phyloP scores from a whole-genome alignment of 2,888 invertebrate species.

The Himalopsyche kuldschensis region DNA sequence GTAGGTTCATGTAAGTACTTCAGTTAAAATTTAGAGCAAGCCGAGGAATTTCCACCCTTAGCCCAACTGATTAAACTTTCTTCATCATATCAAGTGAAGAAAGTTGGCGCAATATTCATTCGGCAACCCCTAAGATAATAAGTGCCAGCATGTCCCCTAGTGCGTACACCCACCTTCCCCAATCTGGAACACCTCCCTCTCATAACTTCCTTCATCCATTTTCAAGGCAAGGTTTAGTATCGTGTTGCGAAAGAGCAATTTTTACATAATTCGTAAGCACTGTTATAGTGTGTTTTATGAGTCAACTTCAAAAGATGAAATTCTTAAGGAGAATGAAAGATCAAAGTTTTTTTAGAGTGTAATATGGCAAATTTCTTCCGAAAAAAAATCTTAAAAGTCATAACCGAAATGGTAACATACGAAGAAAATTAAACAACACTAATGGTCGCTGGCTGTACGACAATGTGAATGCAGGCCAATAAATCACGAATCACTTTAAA shows the following conservation, averaged over 20 bases:
- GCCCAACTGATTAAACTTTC: constrained; percentile 36
- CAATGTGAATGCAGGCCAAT: too few relatives aligned
- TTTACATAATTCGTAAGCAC: neutral
- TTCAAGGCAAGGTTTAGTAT: neutral
- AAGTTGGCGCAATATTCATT: constrained; percentile 25
- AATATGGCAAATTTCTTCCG: neutral
- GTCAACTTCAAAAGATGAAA: neutral
- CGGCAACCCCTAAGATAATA: constrained; percentile 27
- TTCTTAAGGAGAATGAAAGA: neutral
- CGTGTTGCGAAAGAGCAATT: neutral
- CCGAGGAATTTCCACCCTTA: constrained; percentile 20
- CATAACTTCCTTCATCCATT: neutral
- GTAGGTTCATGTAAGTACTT: neutral
- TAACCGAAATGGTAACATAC: too few relatives aligned
- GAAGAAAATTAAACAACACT: too few relatives aligned
- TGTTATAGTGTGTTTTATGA: neutral
- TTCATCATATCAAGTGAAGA: constrained; percentile 31
- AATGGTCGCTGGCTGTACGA: too few relatives aligned
- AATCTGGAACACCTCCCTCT: neutral
- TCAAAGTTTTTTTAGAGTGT: neutral
- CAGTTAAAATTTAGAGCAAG: constrained; percentile 7
- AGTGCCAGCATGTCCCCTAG: constrained; percentile 13
- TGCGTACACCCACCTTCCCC: neutral
- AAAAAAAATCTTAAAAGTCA: too few relatives aligned
- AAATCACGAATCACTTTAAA: too few relatives aligned